A percentile compares a stretch with the other conserved stretches of the same genome.
Conservation (phyloP, 2,113 vertebrate genomes). For the pig (Sus scrofa) region T2T-Sscrofa CM000824.6:118474501-118475000, state of each 20-base stretch:
- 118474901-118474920: not conserved
- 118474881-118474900: not conserved
- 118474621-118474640: conserved; percentile 70
- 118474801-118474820: not conserved
- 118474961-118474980: not conserved
- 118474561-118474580: conserved; percentile 74
- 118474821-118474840: conserved; percentile 55
- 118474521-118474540: conserved; percentile 77
- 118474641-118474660: conserved; percentile 75
- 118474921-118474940: not conserved
- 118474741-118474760: not conserved
- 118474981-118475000: not conserved
- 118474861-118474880: not conserved
- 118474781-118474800: not conserved
- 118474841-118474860: not conserved
- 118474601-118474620: conserved; percentile 71
- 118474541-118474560: conserved; percentile 78
- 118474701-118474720: conserved; percentile 60
- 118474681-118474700: conserved; percentile 65
- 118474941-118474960: not conserved
- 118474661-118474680: not conserved
- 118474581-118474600: conserved; percentile 82
- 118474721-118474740: conserved; percentile 56
- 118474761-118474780: conserved; percentile 56
- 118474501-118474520: conserved; percentile 73